Percentiles rank a stretch among this genome's conserved stretches.
These are phyloP conservation scores for Tholera decimalis DNA, from an alignment of 2,888 invertebrate genomes.

Conservation along the genomic window DNA sequence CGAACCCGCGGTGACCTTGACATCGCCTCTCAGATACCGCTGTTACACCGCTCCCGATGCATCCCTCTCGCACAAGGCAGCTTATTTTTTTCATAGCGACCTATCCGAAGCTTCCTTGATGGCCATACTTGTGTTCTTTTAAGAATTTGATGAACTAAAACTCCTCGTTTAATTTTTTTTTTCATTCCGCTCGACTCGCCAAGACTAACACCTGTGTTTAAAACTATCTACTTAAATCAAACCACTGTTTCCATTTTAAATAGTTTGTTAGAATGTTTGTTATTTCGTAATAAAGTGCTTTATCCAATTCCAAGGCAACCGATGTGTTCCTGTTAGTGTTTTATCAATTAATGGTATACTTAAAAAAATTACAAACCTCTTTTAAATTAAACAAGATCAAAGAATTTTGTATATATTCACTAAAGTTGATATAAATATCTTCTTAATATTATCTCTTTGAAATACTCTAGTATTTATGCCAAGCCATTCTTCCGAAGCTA, in stretches of 20 bases:
- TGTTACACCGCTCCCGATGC: conserved; percentile 81
- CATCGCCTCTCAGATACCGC: conserved; percentile 79
- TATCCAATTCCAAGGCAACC: conserved; percentile 47
- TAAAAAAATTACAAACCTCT: conserved; percentile 15
- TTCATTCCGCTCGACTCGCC: conserved; percentile 19
- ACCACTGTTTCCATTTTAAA: conserved; percentile 36
- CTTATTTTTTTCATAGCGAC: conserved; percentile 71
- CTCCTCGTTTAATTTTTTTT: background rate
- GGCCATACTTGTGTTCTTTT: conserved; percentile 54
- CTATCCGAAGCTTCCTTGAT: conserved; percentile 58
- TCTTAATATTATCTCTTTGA: conserved; percentile 42
- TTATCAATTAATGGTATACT: conserved; percentile 39
- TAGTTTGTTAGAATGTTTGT: conserved; percentile 39
- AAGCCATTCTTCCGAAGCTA: conserved; percentile 50
- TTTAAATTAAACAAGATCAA: conserved; percentile 13
- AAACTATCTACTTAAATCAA: conserved; percentile 6
- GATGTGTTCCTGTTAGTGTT: conserved; percentile 41
- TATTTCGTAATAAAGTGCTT: conserved; percentile 38
- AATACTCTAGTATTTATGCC: conserved; percentile 48
- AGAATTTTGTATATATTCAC: conserved; percentile 41
- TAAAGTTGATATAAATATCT: conserved; percentile 25
- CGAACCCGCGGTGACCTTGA: conserved; percentile 76
- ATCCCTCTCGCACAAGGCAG: conserved; percentile 77
- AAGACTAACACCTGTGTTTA: conserved; percentile 31
- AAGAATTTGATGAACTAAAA: conserved; percentile 30